phyloP scores from a whole-genome alignment of 2,888 invertebrate genomes.

The Latheticus oryzae region DNA sequence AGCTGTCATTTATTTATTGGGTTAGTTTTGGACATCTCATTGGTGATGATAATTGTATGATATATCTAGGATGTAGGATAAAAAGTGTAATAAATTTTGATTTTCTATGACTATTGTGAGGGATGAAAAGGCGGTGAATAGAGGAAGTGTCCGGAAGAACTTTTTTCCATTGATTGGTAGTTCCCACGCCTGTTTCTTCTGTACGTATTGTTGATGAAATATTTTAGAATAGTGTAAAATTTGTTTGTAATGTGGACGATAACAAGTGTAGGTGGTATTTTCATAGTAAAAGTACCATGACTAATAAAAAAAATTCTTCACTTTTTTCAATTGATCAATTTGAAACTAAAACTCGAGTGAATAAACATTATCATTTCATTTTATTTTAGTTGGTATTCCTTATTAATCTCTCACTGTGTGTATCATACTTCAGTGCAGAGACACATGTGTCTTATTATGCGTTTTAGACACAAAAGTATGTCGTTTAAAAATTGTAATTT shows the following conservation, averaged over 20 bases:
- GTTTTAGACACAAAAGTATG: too few species aligned
- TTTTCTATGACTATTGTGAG: conserved; percentile 14
- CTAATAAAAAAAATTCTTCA: too few species aligned
- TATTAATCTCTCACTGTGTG: too few species aligned
- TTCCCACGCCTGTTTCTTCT: conserved; percentile 32
- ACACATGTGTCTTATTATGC: conserved; percentile 40
- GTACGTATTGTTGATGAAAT: not conserved
- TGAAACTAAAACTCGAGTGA: too few species aligned
- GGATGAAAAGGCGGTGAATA: conserved; percentile 14
- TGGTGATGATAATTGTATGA: too few species aligned
- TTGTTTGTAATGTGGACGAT: too few species aligned
- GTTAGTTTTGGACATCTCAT: not conserved
- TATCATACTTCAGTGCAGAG: conserved; percentile 22
- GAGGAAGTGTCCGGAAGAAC: conserved; percentile 26
- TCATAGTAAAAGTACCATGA: too few species aligned
- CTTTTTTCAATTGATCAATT: too few species aligned
- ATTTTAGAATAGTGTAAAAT: conserved; percentile 8
- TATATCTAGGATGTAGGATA: not conserved
- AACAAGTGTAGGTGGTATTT: too few species aligned
- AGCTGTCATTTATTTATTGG: conserved; percentile 33
- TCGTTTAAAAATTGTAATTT: too few species aligned
- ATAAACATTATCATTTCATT: too few species aligned
- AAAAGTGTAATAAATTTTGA: conserved; percentile 16
- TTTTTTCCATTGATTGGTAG: conserved; percentile 12
- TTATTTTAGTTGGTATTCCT: too few species aligned